Evolutionary conservation across 2,797 vertebrate genomes (phyloP), one percentile per base, ranked within the genome.

Genomic region (Syncerus caffer): DNA sequence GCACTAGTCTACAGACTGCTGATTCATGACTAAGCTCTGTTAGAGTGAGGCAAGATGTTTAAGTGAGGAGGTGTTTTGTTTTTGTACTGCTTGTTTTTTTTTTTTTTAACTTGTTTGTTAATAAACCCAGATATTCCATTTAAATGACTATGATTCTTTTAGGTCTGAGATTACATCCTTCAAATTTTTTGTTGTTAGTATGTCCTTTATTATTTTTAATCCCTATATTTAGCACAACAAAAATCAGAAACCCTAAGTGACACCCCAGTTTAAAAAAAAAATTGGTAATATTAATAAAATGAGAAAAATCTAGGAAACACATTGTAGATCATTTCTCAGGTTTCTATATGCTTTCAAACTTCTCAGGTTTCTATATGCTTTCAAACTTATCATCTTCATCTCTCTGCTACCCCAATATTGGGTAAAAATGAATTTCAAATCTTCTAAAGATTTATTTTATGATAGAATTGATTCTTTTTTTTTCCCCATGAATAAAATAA

Each of bases 331-430:
- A 88, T 47, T 90, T 85, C 27, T 76, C 42, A 92, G 42, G 42
- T 90, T 9, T n/a, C 15, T 67, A 1, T 45, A 27, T 58, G 6
- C 42, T 67, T 92, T 95, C 67, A 97, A 85, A 95, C 42, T 82
- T 64, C n/a, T 93, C 6, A 34, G 29, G 6, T 78, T n/a, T 84
- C 15, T 67, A 1, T 45, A 27, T 58, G 6, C 42, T 67, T 92
- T 95, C 67, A 97, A 85, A 95, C 42, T 82, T 64, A n/a, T 93
- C 11, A 60, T 60, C 82, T 16, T 96, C 34, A 58, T 91, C 17
- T 95, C 38, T 58, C 62, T 80, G 62, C 7, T 74, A 71, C 47
- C 38, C 31, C 9, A 95, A 74, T 42, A 27, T 79, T 86, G 34
- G 53, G 47, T 83, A 50, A 88, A 87, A 91, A 50, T 42, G 67